Percentiles rank a stretch among this genome's conserved stretches.
These are phyloP conservation scores for Bombus waltoni DNA, from an alignment of 1,140 invertebrate species.

Conservation along the genomic window DNA sequence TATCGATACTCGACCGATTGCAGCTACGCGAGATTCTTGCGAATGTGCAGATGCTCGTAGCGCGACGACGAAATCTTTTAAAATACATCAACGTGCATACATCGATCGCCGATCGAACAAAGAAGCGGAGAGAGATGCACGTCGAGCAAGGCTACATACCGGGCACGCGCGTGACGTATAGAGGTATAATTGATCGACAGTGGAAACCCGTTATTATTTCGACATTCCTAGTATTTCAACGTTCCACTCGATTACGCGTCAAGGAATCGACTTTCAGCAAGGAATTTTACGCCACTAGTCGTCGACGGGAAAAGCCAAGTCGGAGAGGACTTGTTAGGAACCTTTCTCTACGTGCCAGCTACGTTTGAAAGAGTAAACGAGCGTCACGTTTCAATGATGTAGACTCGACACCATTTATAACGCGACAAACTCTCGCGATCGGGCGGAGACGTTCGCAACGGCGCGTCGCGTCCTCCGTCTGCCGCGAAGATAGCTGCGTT, in stretches of 20 bases:
- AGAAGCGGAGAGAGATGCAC: not conserved
- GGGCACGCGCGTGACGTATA: not conserved
- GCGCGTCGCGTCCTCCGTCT: not conserved
- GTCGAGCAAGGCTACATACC: not conserved
- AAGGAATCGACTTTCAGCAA: not conserved
- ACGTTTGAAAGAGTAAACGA: constrained; percentile 52
- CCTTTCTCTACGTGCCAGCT: constrained; percentile 11
- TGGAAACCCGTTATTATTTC: constrained; percentile 25
- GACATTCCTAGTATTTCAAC: constrained; percentile 18
- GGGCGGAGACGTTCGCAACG: not conserved
- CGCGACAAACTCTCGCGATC: constrained; percentile 52
- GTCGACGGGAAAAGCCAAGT: not conserved
- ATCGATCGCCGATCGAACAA: not conserved
- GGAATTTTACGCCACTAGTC: not conserved
- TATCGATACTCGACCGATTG: not conserved
- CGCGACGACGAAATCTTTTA: not conserved
- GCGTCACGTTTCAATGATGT: constrained; percentile 36
- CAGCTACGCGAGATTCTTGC: not conserved
- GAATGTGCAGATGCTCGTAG: not conserved
- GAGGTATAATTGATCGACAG: constrained; percentile 6
- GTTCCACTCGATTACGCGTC: constrained; percentile 6
- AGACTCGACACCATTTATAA: constrained; percentile 24
- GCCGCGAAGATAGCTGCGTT: constrained; percentile 11
- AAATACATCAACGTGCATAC: not conserved
- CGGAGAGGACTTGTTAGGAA: not conserved